Base-by-base conservation (phyloP, 2,797 vertebrate genomes). In the Orestias chungarensis region DNA sequence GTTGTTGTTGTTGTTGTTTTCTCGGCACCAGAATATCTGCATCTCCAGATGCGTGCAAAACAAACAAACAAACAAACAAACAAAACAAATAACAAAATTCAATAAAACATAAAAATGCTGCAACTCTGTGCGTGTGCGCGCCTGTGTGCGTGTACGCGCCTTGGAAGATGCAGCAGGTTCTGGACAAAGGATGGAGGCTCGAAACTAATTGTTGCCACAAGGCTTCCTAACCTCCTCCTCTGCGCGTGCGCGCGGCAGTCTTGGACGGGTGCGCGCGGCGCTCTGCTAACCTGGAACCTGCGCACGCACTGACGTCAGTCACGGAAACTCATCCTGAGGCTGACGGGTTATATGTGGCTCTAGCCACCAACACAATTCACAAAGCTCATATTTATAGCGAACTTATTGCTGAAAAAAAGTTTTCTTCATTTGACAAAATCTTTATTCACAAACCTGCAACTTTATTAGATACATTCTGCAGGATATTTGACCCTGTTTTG, bases 181-280 rank as follows among this genome's bases (percentile, higher is more conserved):
- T 62, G 89, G 91, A 87, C 89, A 87, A 88, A 80, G 82, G 86
- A 82, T 69, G 85, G 81, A 91, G 84, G 81, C 70, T 75, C 54
- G 78, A 76, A 84, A 87, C 82, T 82, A 84, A 92, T 92, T 90
- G 85, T 87, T 85, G 83, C 89, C 86, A 88, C 86, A 80, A 38
- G 81, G 80, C 72, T 84, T 80, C 83, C 85, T 79, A 86, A 83
- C 85, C 90, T 89, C 85, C 86, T 74, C 78, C 68, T 78, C 78
- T 57, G 74, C 75, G 81, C 33, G 73, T 18, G 70, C 55, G 81
- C 78, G 84, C 76, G 75, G 50, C 78, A 67, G 81, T 76, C 75
- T 78, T n/a, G n/a, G n/a, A n/a, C 75, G 81, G 29, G 73, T 18
- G 70, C 55, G 81, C 78, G 84, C 76, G 75, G 50, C 78, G 65